phyloP scores from a whole-genome alignment of 2,888 invertebrate species.

The Ormyrus rosae region DNA sequence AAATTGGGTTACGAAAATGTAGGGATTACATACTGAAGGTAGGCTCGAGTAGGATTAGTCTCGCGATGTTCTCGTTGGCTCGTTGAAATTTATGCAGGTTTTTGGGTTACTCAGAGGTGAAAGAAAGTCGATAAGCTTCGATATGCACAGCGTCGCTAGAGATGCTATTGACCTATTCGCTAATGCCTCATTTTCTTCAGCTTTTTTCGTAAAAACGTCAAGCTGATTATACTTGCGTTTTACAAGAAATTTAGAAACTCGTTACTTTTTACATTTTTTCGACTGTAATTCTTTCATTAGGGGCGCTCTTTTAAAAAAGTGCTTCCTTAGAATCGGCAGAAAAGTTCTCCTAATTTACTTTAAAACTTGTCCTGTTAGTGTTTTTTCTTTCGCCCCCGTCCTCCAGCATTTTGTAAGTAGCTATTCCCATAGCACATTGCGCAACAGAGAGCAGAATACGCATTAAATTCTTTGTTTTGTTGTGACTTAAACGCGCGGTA shows the following conservation, averaged over 20 bases:
- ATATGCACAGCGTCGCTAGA: too few species aligned
- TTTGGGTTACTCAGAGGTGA: not conserved
- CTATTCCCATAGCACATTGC: not conserved
- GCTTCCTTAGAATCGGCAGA: not conserved
- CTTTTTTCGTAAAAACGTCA: too few species aligned
- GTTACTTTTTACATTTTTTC: not conserved
- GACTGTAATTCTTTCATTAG: slow-evolving; percentile 26
- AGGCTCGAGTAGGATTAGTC: too few species aligned
- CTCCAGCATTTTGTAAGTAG: slow-evolving; percentile 37
- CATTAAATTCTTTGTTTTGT: slow-evolving; percentile 50
- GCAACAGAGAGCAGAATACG: slow-evolving; percentile 21
- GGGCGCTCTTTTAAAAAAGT: slow-evolving; percentile 4
- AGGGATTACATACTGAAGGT: too few species aligned
- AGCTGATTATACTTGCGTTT: too few species aligned
- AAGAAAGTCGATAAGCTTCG: not conserved
- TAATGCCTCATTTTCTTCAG: too few species aligned
- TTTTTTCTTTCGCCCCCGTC: not conserved
- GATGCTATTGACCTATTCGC: too few species aligned
- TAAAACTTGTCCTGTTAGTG: slow-evolving; percentile 15
- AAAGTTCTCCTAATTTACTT: slow-evolving; percentile 43
- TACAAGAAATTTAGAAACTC: too few species aligned
- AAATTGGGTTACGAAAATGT: not conserved
- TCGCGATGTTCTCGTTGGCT: not conserved
- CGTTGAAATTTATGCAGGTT: not conserved
- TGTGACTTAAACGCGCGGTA: not conserved